Evolutionary conservation across 2,113 vertebrate species (phyloP).

Genomic region (Podarcis raffonei): DNA sequence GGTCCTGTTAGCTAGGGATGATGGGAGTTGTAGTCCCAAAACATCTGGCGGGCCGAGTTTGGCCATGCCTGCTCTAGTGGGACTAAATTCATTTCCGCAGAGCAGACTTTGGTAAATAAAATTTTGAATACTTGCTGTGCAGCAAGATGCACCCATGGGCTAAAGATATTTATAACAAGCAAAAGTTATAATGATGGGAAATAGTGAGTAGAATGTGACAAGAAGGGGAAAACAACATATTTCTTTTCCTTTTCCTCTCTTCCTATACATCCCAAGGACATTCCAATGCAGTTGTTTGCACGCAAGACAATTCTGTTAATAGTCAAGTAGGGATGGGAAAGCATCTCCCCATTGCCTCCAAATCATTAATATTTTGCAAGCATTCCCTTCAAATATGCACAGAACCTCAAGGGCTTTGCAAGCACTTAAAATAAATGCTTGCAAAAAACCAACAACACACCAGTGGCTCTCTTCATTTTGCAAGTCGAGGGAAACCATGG

Average conservation of each 20-base stretch:
- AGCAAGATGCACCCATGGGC: background rate
- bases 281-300: fast-evolving
- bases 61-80: too few species aligned
- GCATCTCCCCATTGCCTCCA: background rate
- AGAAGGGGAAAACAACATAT: background rate
- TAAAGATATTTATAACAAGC: background rate
- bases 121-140: background rate
- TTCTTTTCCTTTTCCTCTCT: background rate
- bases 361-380: background rate
- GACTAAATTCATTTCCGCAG: background rate
- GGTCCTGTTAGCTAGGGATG: too few species aligned
- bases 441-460: background rate
- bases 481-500: background rate
- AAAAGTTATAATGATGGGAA: background rate
- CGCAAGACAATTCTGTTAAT: constrained; percentile 20
- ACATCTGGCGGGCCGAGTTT: too few species aligned
- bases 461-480: background rate
- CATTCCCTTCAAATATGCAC: background rate
- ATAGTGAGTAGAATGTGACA: background rate
- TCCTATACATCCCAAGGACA: background rate
- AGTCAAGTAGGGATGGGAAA: background rate
- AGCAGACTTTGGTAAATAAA: constrained; percentile 1
- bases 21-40: too few species aligned
- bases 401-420: background rate
- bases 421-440: background rate